phyloP scores from a whole-genome alignment of 2,797 vertebrate genomes.

The Sebastes reedi region DNA sequence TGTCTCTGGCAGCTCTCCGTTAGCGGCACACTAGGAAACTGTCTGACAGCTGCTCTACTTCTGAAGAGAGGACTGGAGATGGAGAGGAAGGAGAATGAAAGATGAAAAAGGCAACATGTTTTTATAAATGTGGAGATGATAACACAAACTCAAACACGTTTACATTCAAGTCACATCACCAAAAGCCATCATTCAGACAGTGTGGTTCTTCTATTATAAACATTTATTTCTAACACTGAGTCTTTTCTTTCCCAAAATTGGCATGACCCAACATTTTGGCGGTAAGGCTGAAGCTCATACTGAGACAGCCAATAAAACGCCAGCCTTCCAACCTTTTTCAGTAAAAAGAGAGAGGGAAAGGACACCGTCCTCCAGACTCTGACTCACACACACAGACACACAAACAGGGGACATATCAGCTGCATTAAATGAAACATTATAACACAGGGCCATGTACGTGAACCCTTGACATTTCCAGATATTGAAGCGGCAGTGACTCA shows the following conservation, averaged over 20 bases:
- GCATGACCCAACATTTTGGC: constrained; percentile 7
- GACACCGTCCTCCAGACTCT: no score
- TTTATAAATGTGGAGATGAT: constrained; percentile 9
- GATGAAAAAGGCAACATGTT: neutral
- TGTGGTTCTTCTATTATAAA: neutral
- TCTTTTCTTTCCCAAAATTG: neutral
- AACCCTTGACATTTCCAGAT: constrained; percentile 41
- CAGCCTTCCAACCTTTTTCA: constrained; percentile 17
- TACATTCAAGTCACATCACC: neutral
- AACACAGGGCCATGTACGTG: neutral
- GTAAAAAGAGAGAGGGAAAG: neutral
- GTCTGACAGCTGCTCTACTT: constrained; percentile 60
- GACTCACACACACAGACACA: constrained; percentile 8
- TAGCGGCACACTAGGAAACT: constrained; percentile 31
- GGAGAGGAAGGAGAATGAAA: neutral
- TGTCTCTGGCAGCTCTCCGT: constrained; percentile 51
- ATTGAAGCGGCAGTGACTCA: constrained; percentile 40
- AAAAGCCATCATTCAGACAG: neutral
- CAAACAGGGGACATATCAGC: neutral
- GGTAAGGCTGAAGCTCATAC: constrained; percentile 18
- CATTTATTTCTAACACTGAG: neutral
- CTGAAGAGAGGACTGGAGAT: neutral
- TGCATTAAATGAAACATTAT: constrained; percentile 24
- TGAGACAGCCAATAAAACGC: constrained; percentile 30
- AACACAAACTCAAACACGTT: neutral